A percentile compares a stretch with the other conserved stretches of the same genome.
phyloP scores from a whole-genome alignment of 2,888 invertebrate species.

The Chymomyza procnemis region DNA sequence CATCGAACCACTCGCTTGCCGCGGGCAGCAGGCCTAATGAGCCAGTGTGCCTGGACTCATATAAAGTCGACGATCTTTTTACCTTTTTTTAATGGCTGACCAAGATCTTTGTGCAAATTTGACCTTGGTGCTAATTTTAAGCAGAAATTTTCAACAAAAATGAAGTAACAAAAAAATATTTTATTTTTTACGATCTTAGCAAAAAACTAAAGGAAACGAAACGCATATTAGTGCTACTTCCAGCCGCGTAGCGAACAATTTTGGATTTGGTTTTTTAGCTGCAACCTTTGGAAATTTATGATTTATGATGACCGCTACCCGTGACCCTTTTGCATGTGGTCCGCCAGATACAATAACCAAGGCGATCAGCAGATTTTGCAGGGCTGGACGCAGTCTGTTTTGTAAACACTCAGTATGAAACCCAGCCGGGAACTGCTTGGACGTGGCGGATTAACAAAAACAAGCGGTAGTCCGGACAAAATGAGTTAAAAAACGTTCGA shows the following conservation, averaged over 20 bases:
- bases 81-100: conserved; percentile 61
- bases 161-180: conserved; percentile 43
- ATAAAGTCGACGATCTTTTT: neutral
- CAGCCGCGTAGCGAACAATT: conserved; percentile 56
- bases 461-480: conserved; percentile 41
- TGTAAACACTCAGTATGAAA: conserved; percentile 77
- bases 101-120: conserved; percentile 8
- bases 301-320: conserved; percentile 69
- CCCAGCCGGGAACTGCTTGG: conserved; percentile 64
- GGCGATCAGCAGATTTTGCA: conserved; percentile 31
- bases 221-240: conserved; percentile 35
- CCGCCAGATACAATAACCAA: conserved; percentile 8
- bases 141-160: conserved; percentile 41
- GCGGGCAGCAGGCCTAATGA: conserved; percentile 21
- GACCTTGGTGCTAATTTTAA: conserved; percentile 65
- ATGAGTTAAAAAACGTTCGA: conserved; percentile 41
- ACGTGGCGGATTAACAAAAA: conserved; percentile 52
- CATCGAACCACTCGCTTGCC: neutral
- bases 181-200: conserved; percentile 48
- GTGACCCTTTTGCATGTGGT: conserved; percentile 70
- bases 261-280: conserved; percentile 65
- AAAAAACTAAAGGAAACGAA: conserved; percentile 6
- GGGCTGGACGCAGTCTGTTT: conserved; percentile 66
- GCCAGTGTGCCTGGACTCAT: conserved; percentile 12
- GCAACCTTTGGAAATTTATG: conserved; percentile 69